Evolutionary conservation across 2,113 vertebrate species (phyloP).

Genomic region (Chascanopsetta lugubris): DNA sequence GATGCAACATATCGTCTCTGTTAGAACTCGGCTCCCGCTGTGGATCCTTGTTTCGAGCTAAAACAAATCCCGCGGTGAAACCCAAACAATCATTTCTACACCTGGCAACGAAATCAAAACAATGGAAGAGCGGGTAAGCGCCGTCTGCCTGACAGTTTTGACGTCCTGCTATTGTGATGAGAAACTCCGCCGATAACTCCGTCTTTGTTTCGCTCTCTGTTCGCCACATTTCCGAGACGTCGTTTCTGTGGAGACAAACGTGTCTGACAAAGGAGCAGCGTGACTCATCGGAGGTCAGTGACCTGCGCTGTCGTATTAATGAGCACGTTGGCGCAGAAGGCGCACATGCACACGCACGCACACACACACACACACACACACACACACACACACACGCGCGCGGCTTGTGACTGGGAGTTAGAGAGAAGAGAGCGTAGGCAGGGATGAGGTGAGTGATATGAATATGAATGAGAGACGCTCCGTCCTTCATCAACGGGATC

Average conservation of each 20-base stretch:
- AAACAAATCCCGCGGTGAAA: neutral
- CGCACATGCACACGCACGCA: constrained; percentile 13
- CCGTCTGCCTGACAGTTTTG: constrained; percentile 25
- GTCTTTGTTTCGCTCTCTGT: constrained; percentile 8
- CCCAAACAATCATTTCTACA: constrained; percentile 31
- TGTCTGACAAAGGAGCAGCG: constrained; percentile 30
- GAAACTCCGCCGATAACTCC: no score
- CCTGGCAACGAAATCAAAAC: constrained; percentile 29
- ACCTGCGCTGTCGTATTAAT: constrained; percentile 34
- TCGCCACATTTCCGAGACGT: neutral
- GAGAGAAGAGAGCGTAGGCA: constrained; percentile 19
- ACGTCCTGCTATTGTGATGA: no score
- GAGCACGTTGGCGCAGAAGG: constrained; percentile 26
- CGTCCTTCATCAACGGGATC: constrained; percentile 40
- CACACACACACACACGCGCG: constrained; percentile 12
- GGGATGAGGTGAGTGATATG: constrained; percentile 25
- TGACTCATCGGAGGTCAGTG: constrained; percentile 50
- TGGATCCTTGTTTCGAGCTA: neutral
- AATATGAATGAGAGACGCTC: constrained; percentile 49
- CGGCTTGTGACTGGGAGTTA: constrained; percentile 16
- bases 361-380: constrained; percentile 16
- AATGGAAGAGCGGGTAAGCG: no score
- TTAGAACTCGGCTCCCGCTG: neutral
- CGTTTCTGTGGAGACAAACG: constrained; percentile 6
- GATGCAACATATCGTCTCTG: neutral